Conservation (phyloP, 1,140 invertebrate species). For the Carposina sasakii region DNA sequence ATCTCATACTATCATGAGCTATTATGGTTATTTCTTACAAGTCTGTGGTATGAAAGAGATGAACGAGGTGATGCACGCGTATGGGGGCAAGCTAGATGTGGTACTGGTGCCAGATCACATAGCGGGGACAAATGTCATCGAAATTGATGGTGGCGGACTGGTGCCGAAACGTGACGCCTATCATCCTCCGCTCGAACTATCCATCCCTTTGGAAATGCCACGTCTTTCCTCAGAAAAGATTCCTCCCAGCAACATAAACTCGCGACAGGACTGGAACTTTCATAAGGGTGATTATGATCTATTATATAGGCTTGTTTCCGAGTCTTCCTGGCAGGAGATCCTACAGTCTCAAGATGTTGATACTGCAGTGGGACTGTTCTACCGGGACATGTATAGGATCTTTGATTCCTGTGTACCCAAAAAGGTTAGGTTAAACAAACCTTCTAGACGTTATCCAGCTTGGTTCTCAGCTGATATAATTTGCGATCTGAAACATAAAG, state of each 20-base stretch:
- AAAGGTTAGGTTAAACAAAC: background rate
- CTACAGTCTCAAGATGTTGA: background rate
- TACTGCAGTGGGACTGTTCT: background rate
- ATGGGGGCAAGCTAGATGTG: conserved; percentile 3
- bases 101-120: background rate
- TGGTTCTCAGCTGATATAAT: conserved; percentile 3
- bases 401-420: conserved; percentile 2
- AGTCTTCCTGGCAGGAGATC: background rate
- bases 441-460: background rate
- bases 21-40: conserved; percentile 4
- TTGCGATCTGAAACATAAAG: background rate
- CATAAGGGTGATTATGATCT: background rate
- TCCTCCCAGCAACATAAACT: background rate
- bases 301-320: background rate
- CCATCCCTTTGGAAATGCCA: background rate
- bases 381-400: background rate
- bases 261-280: background rate
- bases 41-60: conserved; percentile 4
- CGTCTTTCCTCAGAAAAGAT: background rate
- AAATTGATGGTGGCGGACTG: background rate
- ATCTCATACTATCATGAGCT: no score
- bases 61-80: conserved; percentile 1
- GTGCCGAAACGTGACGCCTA: background rate
- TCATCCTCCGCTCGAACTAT: background rate
- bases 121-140: background rate